phyloP scores from a whole-genome alignment of 1,140 invertebrate species.

The Mycetomoellerius zeteki region DNA sequence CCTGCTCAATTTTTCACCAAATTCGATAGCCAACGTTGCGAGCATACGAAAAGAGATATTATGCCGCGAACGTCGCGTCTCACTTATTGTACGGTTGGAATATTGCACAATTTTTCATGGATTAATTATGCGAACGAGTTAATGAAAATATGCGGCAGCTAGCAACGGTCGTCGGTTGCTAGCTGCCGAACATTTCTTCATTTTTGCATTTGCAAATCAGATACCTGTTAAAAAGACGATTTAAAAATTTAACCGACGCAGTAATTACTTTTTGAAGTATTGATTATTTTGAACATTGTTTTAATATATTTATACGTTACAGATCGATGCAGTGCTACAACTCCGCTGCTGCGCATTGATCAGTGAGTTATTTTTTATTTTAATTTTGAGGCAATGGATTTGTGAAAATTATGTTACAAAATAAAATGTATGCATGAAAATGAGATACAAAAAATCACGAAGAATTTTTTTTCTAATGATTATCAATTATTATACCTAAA shows the following conservation, averaged over 20 bases:
- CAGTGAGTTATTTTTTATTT: conserved; percentile 12
- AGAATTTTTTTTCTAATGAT: not conserved
- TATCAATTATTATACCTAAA: not conserved
- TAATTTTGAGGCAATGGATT: conserved; percentile 1
- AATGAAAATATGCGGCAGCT: not conserved
- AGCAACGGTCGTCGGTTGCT: not conserved
- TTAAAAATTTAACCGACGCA: not conserved
- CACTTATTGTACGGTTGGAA: not conserved
- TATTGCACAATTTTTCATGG: not conserved
- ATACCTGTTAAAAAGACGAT: not conserved
- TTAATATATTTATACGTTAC: not conserved
- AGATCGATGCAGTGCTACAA: not conserved
- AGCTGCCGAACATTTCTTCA: not conserved
- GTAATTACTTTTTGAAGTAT: not conserved
- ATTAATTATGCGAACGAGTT: conserved; percentile 8
- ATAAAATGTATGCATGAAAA: not conserved
- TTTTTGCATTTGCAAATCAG: not conserved
- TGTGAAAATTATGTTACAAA: not conserved
- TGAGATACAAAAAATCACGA: not conserved
- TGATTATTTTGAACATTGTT: not conserved
- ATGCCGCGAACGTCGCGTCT: not conserved
- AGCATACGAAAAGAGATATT: not conserved
- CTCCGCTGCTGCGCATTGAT: not conserved
- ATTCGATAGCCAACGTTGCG: not conserved
- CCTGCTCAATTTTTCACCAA: not conserved